phyloP scores from a whole-genome alignment of 2,113 vertebrate genomes.

The Piaya cayana region DNA sequence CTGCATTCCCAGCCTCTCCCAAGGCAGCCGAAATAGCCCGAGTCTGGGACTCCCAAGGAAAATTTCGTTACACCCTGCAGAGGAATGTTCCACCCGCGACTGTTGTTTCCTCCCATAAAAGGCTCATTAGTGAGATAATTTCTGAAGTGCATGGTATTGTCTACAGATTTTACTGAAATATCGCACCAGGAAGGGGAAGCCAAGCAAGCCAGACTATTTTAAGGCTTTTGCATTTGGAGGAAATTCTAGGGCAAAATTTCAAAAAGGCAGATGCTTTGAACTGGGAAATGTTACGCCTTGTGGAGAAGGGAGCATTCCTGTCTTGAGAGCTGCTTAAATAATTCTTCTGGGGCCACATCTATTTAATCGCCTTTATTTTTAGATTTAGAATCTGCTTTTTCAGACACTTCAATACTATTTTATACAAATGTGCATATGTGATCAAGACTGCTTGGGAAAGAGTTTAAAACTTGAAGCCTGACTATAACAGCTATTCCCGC shows the following conservation, averaged over 20 bases:
- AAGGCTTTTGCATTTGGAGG: conserved; percentile 43
- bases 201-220: conserved; percentile 49
- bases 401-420: neutral
- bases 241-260: conserved; percentile 59
- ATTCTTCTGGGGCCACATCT: conserved; percentile 26
- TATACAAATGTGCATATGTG: neutral
- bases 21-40: conserved; percentile 27
- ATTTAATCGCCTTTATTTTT: conserved; percentile 13
- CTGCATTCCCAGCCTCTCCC: conserved; percentile 30
- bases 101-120: conserved; percentile 49
- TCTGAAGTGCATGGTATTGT: conserved; percentile 28
- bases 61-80: conserved; percentile 37
- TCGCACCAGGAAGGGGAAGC: conserved; percentile 48
- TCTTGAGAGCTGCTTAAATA: neutral
- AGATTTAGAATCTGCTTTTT: conserved; percentile 28
- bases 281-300: neutral
- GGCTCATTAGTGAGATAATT: conserved; percentile 42
- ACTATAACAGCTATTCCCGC: neutral
- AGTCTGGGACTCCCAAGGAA: conserved; percentile 59
- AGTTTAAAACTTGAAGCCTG: neutral
- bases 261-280: conserved; percentile 60
- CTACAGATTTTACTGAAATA: conserved; percentile 29
- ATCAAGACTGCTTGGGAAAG: neutral
- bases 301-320: conserved; percentile 11
- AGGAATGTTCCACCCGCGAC: conserved; percentile 64